A percentile compares a stretch with the other conserved stretches of the same genome.
phyloP scores from a whole-genome alignment of 2,888 invertebrate genomes.

The Cataglyphis albicans region DNA sequence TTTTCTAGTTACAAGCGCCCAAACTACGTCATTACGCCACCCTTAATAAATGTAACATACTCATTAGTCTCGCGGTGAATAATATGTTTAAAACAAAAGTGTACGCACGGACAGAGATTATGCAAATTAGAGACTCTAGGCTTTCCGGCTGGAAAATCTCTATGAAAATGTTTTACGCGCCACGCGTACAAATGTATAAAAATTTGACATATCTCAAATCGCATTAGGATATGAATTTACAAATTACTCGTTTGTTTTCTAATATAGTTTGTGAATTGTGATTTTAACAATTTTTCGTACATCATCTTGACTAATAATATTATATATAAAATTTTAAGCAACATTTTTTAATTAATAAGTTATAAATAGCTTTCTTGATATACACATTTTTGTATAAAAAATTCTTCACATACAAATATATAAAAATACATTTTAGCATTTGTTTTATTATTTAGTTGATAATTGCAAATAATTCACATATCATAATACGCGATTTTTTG shows the following conservation, averaged over 20 bases:
- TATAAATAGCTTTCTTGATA: not conserved
- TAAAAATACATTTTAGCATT: not conserved
- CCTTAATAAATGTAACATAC: slow-evolving; percentile 33
- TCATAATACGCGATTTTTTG: not conserved
- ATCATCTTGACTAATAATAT: not conserved
- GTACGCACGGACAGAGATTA: slow-evolving; percentile 15
- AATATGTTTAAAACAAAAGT: slow-evolving; percentile 12
- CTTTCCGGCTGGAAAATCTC: not conserved
- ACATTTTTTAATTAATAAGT: not conserved
- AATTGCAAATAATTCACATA: not conserved
- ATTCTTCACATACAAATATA: not conserved
- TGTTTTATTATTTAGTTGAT: not conserved
- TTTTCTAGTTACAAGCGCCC: slow-evolving; percentile 21
- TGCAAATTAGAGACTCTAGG: slow-evolving; percentile 16
- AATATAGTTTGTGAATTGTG: not conserved
- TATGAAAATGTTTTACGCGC: slow-evolving; percentile 15
- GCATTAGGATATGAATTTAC: not conserved
- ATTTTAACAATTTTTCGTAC: not conserved
- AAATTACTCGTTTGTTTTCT: not conserved
- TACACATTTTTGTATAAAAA: not conserved
- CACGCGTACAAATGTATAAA: not conserved
- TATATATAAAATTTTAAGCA: not conserved
- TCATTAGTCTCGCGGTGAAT: slow-evolving; percentile 38
- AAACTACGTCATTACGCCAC: slow-evolving; percentile 36
- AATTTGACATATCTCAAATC: not conserved